A percentile compares a stretch with the other conserved stretches of the same genome.
phyloP scores from a whole-genome alignment of 2,113 vertebrate genomes.

The Hydrochoerus hydrochaeris region DNA sequence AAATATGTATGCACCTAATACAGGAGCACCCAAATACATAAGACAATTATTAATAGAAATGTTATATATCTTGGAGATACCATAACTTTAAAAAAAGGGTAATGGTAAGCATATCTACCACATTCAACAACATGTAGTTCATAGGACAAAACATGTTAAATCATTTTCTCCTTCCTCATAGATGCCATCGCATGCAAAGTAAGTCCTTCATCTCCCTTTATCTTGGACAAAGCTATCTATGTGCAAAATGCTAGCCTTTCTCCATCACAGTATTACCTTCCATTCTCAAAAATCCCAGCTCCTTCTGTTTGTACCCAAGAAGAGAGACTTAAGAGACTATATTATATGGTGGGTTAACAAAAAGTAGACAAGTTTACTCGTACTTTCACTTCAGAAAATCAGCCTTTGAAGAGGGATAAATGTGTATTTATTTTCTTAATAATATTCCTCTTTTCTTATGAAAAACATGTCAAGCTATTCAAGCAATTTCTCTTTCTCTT shows the following conservation, averaged over 20 bases:
- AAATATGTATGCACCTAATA: no score
- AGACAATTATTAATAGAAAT: no score
- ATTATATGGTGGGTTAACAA: neutral
- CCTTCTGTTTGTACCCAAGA: neutral
- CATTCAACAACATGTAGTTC: neutral
- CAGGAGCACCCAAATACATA: no score
- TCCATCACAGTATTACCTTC: neutral
- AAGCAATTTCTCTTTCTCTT: neutral
- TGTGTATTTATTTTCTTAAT: neutral
- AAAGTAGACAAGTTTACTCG: neutral
- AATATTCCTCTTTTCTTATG: neutral
- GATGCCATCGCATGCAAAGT: neutral
- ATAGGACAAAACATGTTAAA: neutral
- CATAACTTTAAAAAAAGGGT: neutral
- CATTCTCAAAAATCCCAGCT: neutral
- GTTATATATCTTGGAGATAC: neutral
- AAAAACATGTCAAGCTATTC: neutral
- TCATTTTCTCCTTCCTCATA: neutral
- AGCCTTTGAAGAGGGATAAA: neutral
- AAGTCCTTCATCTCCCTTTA: neutral
- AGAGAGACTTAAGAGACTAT: neutral
- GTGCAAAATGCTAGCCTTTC: neutral
- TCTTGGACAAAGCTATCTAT: neutral
- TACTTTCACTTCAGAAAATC: neutral
- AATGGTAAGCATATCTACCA: neutral